Evolutionary conservation across 35 echinoderm and acorn worm genomes (phyloP).

Genomic region (Heliocidaris tuberculata): DNA sequence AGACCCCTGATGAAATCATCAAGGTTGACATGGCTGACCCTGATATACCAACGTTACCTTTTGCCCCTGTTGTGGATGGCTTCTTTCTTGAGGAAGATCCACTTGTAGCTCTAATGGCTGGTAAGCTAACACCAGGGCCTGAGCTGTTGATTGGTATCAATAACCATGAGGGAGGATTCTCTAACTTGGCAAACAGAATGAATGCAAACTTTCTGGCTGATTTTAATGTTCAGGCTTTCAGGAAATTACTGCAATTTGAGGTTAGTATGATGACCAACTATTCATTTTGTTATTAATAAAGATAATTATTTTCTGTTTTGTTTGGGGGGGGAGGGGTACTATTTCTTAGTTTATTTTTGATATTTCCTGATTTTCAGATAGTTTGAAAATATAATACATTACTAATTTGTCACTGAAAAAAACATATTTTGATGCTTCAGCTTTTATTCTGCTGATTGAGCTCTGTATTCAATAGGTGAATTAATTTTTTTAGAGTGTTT

Average conservation of each 20-base stretch:
- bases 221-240: constrained; percentile 65
- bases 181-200: constrained; percentile 46
- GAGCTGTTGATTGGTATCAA: constrained; percentile 88
- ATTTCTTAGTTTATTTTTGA: too few species aligned
- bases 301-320: neutral
- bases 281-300: neutral
- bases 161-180: constrained; percentile 74
- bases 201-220: constrained; percentile 37
- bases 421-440: too few species aligned
- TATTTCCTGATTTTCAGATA: too few species aligned
- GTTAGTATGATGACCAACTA: constrained; percentile 35
- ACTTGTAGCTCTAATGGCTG: constrained; percentile 34
- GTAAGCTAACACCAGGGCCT: constrained; percentile 41
- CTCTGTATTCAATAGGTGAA: too few species aligned
- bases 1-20: constrained; percentile 72
- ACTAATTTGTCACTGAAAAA: too few species aligned
- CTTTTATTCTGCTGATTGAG: too few species aligned
- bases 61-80: constrained; percentile 83
- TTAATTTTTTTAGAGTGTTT: too few species aligned
- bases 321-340: too few species aligned
- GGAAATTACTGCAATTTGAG: constrained; percentile 40
- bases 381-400: too few species aligned
- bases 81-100: constrained; percentile 74
- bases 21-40: constrained; percentile 45
- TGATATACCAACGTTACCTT: constrained; percentile 59